phyloP scores from a whole-genome alignment of 2,113 vertebrate genomes.

The Clinocottus analis region DNA sequence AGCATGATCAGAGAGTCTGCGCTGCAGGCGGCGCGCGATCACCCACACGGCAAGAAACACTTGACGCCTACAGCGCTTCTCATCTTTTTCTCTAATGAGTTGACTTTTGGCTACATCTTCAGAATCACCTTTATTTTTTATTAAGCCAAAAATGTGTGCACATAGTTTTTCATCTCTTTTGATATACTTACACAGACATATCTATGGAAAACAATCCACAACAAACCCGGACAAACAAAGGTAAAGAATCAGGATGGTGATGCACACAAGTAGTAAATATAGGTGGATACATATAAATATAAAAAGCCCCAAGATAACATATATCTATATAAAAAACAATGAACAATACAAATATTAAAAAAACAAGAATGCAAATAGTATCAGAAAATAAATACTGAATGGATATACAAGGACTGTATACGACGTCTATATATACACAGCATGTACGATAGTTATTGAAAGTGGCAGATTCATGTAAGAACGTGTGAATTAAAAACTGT shows the following conservation, averaged over 20 bases:
- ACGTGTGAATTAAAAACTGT: too few relatives aligned
- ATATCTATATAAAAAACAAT: too few relatives aligned
- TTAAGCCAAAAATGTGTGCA: not conserved
- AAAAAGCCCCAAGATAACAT: not conserved
- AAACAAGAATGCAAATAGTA: too few relatives aligned
- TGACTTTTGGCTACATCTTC: not conserved
- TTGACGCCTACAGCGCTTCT: not conserved
- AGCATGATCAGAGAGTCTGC: not conserved
- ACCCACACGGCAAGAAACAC: not conserved
- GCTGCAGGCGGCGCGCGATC: constrained; percentile 1
- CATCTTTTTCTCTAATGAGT: not conserved
- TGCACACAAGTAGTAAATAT: not conserved
- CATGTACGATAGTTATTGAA: too few relatives aligned
- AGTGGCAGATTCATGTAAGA: too few relatives aligned
- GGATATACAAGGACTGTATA: not conserved
- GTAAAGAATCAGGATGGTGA: not conserved
- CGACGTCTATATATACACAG: too few relatives aligned
- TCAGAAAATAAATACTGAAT: not conserved
- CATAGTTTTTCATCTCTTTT: not conserved
- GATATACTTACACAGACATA: not conserved
- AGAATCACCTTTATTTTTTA: not conserved
- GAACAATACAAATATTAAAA: too few relatives aligned
- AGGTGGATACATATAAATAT: not conserved
- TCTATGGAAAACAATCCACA: not conserved
- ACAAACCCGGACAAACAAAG: not conserved